Evolutionary conservation across 2,888 invertebrate species (phyloP).

Genomic region (Caenorhabditis sp.): DNA sequence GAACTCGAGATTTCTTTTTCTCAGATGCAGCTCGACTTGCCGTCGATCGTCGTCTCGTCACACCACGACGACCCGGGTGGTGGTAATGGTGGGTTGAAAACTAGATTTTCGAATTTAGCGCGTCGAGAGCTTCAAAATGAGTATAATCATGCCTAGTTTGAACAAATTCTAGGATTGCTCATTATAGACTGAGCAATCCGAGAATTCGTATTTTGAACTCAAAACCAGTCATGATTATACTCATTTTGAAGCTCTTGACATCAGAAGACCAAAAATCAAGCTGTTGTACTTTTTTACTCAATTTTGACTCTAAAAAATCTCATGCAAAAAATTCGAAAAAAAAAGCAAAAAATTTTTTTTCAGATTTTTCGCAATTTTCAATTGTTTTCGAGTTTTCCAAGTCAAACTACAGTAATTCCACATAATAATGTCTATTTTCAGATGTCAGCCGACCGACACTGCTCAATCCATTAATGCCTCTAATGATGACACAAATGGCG

Average conservation of each 20-base stretch:
- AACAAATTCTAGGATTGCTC: too few species aligned
- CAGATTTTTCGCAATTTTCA: neutral
- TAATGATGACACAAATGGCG: slow-evolving; percentile 59
- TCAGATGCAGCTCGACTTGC: slow-evolving; percentile 61
- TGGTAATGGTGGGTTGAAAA: slow-evolving; percentile 1
- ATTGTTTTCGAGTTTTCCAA: neutral
- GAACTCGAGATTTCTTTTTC: neutral
- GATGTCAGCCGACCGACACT: neutral
- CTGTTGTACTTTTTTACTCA: neutral
- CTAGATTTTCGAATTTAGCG: neutral
- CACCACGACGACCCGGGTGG: slow-evolving; percentile 39
- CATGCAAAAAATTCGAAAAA: too few species aligned
- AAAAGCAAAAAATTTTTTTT: too few species aligned
- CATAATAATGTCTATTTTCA: slow-evolving; percentile 7
- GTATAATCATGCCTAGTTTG: neutral
- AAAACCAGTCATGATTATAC: neutral
- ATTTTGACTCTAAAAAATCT: too few species aligned
- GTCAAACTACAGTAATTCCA: neutral
- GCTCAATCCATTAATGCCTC: slow-evolving; percentile 44
- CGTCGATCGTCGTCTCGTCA: slow-evolving; percentile 52
- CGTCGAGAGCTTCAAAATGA: neutral
- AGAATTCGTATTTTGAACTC: too few species aligned
- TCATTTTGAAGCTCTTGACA: neutral
- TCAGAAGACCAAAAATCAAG: neutral
- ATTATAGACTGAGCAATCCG: neutral